Conservation (phyloP, 2,888 invertebrate species). For the Oscheius sp. region DNA sequence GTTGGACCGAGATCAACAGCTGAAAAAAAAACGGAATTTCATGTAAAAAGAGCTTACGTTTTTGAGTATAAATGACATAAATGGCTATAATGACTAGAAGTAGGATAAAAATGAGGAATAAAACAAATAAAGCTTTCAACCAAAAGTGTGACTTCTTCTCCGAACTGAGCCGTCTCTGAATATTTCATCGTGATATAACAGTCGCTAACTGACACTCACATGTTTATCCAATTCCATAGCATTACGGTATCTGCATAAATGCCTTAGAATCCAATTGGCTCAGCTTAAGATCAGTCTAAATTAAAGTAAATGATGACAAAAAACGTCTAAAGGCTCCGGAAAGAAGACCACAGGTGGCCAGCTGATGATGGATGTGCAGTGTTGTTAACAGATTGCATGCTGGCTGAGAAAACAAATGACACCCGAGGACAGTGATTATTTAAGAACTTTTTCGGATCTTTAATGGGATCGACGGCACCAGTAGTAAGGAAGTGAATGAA, state of each 20-base stretch:
- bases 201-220: not conserved
- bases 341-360: conserved; percentile 35
- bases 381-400: conserved; percentile 34
- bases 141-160: conserved; percentile 23
- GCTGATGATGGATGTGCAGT: conserved; percentile 33
- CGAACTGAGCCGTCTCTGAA: conserved; percentile 13
- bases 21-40: conserved; percentile 28
- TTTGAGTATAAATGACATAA: conserved; percentile 46
- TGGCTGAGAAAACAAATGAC: conserved; percentile 31
- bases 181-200: not conserved
- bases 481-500: not conserved
- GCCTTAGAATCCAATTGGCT: not conserved
- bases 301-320: not conserved
- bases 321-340: conserved; percentile 2
- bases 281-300: conserved; percentile 4
- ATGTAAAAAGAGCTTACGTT: conserved; percentile 40
- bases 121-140: conserved; percentile 31
- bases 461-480: not conserved
- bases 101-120: conserved; percentile 42
- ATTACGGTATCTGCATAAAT: conserved; percentile 14
- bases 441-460: not conserved
- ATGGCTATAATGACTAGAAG: conserved; percentile 44
- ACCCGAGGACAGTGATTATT: not conserved
- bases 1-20: conserved; percentile 44
- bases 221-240: conserved; percentile 33